These are phyloP conservation scores for Babyrousa celebensis DNA, from an alignment of 2,797 vertebrate genomes.

Conservation along the genomic window DNA sequence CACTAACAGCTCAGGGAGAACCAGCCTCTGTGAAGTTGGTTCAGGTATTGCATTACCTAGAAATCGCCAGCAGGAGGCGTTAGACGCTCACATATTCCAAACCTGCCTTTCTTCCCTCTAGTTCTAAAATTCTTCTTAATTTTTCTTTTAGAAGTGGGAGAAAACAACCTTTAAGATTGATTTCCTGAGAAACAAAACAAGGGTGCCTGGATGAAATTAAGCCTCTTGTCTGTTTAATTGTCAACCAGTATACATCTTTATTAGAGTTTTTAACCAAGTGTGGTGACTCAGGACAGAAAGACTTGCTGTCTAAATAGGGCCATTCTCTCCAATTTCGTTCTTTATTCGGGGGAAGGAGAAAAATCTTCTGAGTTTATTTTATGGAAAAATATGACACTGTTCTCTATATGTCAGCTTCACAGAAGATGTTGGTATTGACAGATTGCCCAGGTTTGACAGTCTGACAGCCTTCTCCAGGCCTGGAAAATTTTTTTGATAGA, in stretches of 20 bases:
- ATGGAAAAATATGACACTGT: neutral
- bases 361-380: neutral
- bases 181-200: conserved; percentile 61
- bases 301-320: conserved; percentile 4
- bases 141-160: conserved; percentile 56
- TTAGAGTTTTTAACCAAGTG: neutral
- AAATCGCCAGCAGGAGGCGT: conserved; percentile 87
- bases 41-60: conserved; percentile 22
- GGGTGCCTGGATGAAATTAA: conserved; percentile 54
- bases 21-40: rapidly evolving
- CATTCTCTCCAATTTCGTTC: neutral
- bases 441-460: neutral
- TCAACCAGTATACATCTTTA: neutral
- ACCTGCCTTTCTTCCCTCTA: neutral
- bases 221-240: conserved; percentile 34
- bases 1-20: neutral
- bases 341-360: conserved; percentile 10
- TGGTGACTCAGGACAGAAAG: neutral
- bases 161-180: conserved; percentile 25
- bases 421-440: neutral
- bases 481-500: neutral
- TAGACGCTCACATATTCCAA: conserved; percentile 76
- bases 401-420: neutral
- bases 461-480: conserved; percentile 11
- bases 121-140: neutral